These are phyloP conservation scores for Cyphomyrus plagiostoma DNA, from an alignment of 2,113 vertebrate genomes.

Conservation along the genomic window DNA sequence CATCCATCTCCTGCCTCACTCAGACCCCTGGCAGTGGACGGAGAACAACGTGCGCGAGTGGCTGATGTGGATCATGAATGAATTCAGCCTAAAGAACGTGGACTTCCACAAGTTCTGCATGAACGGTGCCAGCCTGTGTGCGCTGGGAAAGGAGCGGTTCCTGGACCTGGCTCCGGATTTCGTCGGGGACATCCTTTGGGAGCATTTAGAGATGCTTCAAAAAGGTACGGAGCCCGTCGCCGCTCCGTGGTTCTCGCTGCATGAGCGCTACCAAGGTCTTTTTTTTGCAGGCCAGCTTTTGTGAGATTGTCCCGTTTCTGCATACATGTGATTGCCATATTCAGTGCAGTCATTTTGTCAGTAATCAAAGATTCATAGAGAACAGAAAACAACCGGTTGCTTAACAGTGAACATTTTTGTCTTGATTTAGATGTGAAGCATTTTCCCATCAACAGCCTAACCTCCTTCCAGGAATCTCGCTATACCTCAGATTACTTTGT, in stretches of 20 bases:
- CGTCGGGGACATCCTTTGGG: slow-evolving; percentile 98
- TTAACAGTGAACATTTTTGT: slow-evolving; percentile 29
- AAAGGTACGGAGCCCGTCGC: slow-evolving; percentile 70
- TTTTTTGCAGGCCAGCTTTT: neutral
- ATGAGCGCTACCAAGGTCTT: neutral
- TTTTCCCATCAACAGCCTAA: slow-evolving; percentile 79
- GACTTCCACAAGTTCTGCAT: slow-evolving; percentile 95
- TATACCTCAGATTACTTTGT: slow-evolving; percentile 97
- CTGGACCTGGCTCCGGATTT: slow-evolving; percentile 94
- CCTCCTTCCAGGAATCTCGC: slow-evolving; percentile 85
- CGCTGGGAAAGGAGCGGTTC: slow-evolving; percentile 93
- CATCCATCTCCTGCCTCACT: neutral
- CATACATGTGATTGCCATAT: neutral
- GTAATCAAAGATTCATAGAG: neutral
- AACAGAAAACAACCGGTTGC: neutral
- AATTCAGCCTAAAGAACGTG: slow-evolving; percentile 94
- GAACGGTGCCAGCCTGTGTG: slow-evolving; percentile 84
- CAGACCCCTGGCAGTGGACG: slow-evolving; percentile 94
- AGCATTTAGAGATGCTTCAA: slow-evolving; percentile 95
- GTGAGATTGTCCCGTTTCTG: neutral
- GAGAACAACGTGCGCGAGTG: slow-evolving; percentile 88
- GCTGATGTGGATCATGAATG: slow-evolving; percentile 94
- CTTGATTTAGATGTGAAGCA: slow-evolving; percentile 86
- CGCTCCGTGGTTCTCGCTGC: neutral
- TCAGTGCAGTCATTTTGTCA: neutral